These are phyloP conservation scores for Drosophila aff. DNA, from an alignment of 1,140 invertebrate genomes.

Conservation along the genomic window DNA sequence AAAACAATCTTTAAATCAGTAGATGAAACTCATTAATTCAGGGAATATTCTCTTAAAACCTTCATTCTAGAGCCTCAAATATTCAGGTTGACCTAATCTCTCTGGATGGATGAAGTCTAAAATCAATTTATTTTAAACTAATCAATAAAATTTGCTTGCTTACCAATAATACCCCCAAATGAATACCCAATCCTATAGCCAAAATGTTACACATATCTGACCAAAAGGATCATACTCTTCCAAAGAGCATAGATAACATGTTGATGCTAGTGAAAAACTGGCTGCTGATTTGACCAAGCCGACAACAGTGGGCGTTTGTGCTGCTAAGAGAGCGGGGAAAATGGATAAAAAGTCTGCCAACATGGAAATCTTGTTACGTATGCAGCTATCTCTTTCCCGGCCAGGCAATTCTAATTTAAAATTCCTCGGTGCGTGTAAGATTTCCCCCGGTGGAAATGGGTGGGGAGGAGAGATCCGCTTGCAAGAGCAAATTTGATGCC, in stretches of 20 bases:
- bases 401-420: conserved; percentile 74
- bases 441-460: conserved; percentile 11
- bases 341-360: conserved; percentile 45
- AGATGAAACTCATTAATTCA: not conserved
- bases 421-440: conserved; percentile 54
- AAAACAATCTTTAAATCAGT: too few species aligned
- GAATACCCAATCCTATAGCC: not conserved
- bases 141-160: not conserved
- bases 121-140: not conserved
- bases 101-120: not conserved
- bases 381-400: conserved; percentile 49
- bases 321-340: conserved; percentile 19
- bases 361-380: conserved; percentile 75
- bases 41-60: too few species aligned
- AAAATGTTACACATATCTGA: not conserved
- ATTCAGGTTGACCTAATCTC: too few species aligned
- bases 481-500: conserved; percentile 76
- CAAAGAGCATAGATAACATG: conserved; percentile 4
- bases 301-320: conserved; percentile 26
- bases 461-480: conserved; percentile 21
- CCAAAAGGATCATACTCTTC: not conserved
- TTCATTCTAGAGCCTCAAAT: too few species aligned
- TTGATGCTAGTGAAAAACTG: conserved; percentile 11
- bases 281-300: conserved; percentile 65
- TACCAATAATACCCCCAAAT: not conserved